Evolutionary conservation across 2,888 invertebrate species (phyloP).

Genomic region (Mystacides longicornis): DNA sequence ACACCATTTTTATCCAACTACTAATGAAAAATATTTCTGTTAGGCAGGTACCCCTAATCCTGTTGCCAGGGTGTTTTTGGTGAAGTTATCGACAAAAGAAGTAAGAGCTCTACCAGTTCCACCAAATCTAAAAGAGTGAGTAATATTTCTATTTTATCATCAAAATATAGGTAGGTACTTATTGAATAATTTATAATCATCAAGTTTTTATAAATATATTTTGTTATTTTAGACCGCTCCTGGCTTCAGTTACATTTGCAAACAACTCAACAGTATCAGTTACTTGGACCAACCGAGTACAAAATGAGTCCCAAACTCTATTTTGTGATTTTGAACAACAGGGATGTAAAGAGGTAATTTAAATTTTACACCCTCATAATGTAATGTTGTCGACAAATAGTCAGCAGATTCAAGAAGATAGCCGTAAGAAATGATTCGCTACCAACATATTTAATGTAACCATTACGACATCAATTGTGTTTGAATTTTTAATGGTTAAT

Average conservation of each 20-base stretch:
- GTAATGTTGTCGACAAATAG: too few species aligned
- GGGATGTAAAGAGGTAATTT: background rate
- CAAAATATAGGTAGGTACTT: background rate
- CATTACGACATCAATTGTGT: too few species aligned
- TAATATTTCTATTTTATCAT: background rate
- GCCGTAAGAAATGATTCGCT: too few species aligned
- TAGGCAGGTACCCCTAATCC: constrained; percentile 46
- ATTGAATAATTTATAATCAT: too few species aligned
- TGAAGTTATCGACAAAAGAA: constrained; percentile 29
- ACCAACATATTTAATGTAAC: too few species aligned
- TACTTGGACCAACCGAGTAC: constrained; percentile 85
- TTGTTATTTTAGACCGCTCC: constrained; percentile 44
- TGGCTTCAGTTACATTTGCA: constrained; percentile 70
- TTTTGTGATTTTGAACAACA: constrained; percentile 5
- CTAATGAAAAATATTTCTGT: constrained; percentile 12
- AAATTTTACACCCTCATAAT: too few species aligned
- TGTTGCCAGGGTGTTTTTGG: constrained; percentile 37
- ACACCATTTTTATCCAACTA: constrained; percentile 3
- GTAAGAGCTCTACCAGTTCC: constrained; percentile 15
- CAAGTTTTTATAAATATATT: background rate
- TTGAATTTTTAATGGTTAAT: too few species aligned
- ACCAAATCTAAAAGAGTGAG: constrained; percentile 19
- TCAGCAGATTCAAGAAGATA: too few species aligned
- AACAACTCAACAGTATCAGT: constrained; percentile 61
- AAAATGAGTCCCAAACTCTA: constrained; percentile 48